Conservation (phyloP, 2,888 invertebrate species). For the Syrista parreyssii region DNA sequence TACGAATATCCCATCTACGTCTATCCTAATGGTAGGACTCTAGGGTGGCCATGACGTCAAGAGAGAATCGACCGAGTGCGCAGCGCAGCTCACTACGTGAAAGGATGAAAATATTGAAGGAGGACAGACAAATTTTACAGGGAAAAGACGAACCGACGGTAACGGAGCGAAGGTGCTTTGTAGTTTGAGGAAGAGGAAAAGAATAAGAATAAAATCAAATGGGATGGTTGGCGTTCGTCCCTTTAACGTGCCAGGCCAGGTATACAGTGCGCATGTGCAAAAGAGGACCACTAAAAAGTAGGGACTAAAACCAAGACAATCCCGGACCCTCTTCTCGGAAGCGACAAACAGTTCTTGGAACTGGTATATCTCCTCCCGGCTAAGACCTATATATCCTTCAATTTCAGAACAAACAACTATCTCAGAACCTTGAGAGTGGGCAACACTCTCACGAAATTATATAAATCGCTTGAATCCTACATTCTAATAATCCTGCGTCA, state of each 20-base stretch:
- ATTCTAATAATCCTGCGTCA: neutral
- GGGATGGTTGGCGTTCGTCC: constrained; percentile 1
- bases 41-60: constrained; percentile 12
- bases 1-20: neutral
- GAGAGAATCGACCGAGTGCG: constrained; percentile 28
- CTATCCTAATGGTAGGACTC: neutral
- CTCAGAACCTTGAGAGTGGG: neutral
- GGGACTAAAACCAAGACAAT: neutral
- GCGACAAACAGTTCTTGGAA: neutral
- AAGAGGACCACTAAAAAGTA: neutral
- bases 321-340: constrained; percentile 1
- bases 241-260: neutral
- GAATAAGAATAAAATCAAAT: constrained; percentile 3
- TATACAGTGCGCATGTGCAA: constrained; percentile 5
- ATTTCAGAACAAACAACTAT: neutral
- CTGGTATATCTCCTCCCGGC: neutral
- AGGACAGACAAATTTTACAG: constrained; percentile 1
- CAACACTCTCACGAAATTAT: neutral
- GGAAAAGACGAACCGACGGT: neutral
- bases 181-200: constrained; percentile 18
- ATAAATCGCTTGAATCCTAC: neutral
- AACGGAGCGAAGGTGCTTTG: constrained; percentile 17
- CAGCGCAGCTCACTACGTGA: constrained; percentile 29
- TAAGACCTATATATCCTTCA: neutral
- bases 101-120: constrained; percentile 23